Conservation (phyloP, 2,797 vertebrate species). For the Dendrocincla tyrannina region DNA sequence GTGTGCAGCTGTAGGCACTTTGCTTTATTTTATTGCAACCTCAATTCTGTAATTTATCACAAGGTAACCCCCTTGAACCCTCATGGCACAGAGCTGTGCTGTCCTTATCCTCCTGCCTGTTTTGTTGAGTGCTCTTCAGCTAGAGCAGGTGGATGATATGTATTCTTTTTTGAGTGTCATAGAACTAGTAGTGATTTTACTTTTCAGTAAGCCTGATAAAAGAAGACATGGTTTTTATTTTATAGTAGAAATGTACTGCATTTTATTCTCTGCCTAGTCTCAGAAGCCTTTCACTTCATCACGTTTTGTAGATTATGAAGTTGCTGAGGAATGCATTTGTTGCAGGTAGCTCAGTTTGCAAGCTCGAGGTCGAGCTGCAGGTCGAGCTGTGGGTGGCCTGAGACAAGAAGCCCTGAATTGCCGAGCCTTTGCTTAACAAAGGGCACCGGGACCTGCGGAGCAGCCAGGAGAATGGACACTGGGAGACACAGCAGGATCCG, state of each 20-base stretch:
- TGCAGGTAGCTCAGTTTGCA: neutral
- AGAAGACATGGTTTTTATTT: neutral
- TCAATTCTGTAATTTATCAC: neutral
- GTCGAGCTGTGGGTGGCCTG: neutral
- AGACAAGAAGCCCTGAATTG: neutral
- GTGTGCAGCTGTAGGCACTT: neutral
- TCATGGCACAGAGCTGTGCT: neutral
- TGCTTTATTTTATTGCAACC: neutral
- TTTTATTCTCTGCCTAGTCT: neutral
- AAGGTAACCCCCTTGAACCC: neutral
- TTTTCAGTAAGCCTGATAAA: neutral
- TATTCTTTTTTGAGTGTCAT: neutral
- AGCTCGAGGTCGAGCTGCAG: neutral
- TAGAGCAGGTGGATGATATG: neutral
- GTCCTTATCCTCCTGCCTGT: neutral
- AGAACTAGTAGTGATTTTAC: neutral
- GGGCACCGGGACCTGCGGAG: fast-evolving
- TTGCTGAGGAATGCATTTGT: neutral
- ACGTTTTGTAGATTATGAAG: neutral
- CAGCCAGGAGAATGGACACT: neutral
- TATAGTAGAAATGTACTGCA: neutral
- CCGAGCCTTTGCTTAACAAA: too few species aligned
- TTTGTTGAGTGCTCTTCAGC: neutral
- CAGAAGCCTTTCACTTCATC: neutral
- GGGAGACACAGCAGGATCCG: neutral